phyloP scores from a whole-genome alignment of 2,888 invertebrate species.

The Agriopis leucophaearia region DNA sequence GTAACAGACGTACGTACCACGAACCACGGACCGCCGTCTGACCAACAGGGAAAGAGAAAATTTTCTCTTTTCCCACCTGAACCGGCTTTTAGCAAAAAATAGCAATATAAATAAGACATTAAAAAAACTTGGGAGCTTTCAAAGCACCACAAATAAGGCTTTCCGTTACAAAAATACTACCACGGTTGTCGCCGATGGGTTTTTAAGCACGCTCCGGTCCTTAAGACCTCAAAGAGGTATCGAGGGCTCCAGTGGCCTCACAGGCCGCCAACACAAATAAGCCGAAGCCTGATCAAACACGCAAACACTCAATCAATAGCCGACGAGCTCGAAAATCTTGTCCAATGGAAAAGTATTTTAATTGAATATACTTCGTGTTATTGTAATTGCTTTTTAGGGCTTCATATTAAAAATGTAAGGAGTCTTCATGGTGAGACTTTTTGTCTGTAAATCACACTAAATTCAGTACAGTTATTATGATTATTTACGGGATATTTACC shows the following conservation, averaged over 20 bases:
- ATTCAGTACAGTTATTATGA: no score
- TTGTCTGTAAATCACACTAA: no score
- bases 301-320: constrained; percentile 14
- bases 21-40: no score
- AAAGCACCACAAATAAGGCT: constrained; percentile 14
- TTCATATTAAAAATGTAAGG: background rate
- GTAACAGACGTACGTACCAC: no score
- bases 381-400: constrained; percentile 17
- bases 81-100: background rate
- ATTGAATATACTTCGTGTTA: constrained; percentile 15
- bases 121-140: background rate
- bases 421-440: no score
- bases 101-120: background rate
- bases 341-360: constrained; percentile 13
- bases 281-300: constrained; percentile 24
- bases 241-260: constrained; percentile 13
- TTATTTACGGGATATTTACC: no score
- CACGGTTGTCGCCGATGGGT: constrained; percentile 7
- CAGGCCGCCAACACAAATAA: constrained; percentile 22
- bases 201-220: constrained; percentile 21
- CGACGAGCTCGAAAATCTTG: constrained; percentile 1
- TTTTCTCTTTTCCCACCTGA: no score
- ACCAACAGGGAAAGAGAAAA: no score
- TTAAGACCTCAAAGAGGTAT: constrained; percentile 9
- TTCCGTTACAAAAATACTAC: constrained; percentile 24